Conservation (phyloP, 2,888 invertebrate genomes). For the Ophioninae sp. region DNA sequence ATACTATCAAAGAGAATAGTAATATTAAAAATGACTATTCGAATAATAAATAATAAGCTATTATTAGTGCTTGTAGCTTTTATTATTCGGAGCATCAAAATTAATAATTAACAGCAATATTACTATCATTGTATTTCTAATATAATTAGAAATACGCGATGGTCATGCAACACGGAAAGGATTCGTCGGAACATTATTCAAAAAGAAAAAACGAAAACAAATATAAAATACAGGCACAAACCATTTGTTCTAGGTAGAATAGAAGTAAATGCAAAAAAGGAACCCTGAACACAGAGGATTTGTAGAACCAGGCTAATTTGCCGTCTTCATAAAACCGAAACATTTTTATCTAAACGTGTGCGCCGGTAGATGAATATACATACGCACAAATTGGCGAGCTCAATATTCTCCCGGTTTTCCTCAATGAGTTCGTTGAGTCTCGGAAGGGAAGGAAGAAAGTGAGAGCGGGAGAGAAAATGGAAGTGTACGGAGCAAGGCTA, state of each 20-base stretch:
- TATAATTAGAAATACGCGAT: no score
- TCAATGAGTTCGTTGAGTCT: slow-evolving; percentile 5
- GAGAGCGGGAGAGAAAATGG: neutral
- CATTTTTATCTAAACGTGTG: neutral
- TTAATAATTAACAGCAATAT: no score
- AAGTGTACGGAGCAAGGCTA: slow-evolving; percentile 7
- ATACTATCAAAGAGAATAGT: no score
- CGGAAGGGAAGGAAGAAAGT: neutral
- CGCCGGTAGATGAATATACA: neutral
- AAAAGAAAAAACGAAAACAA: no score
- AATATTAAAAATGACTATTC: no score
- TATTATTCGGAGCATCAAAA: no score
- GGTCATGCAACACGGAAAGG: no score
- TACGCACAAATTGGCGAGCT: slow-evolving; percentile 50
- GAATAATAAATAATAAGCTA: no score
- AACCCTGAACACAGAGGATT: neutral
- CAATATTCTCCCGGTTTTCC: slow-evolving; percentile 35
- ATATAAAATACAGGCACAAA: neutral
- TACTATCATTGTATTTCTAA: no score
- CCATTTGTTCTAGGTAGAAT: neutral
- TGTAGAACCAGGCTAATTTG: neutral
- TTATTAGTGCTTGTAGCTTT: no score
- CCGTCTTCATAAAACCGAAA: neutral
- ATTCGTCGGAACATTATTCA: no score
- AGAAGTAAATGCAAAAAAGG: neutral